Conservation (phyloP, 2,113 vertebrate species). For the Mirounga angustirostris region DNA sequence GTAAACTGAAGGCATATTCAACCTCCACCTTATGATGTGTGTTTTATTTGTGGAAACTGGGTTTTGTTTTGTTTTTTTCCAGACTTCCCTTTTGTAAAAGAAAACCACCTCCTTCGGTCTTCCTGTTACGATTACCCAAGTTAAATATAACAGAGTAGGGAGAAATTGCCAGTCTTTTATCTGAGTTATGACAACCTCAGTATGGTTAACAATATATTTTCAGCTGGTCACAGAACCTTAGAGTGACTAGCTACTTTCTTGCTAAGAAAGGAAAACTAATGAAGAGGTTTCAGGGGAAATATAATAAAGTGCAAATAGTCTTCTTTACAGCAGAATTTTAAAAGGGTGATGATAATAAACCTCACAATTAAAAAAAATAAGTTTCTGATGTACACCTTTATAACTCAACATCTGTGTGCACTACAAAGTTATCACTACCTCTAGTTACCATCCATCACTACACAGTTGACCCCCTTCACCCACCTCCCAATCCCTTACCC, state of each 20-base stretch:
- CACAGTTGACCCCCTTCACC: neutral
- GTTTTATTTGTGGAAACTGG: neutral
- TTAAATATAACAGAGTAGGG: neutral
- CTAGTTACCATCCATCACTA: neutral
- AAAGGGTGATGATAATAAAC: neutral
- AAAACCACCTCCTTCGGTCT: neutral
- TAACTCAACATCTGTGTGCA: neutral
- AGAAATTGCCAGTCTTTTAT: neutral
- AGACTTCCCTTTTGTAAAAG: slow-evolving; percentile 17
- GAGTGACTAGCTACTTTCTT: neutral
- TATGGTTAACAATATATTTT: neutral
- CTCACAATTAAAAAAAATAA: neutral
- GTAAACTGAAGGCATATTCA: neutral
- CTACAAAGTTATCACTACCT: neutral
- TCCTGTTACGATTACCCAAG: neutral
- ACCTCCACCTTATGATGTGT: neutral
- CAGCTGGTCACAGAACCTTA: neutral
- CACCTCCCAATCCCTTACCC: neutral
- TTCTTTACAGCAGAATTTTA: neutral
- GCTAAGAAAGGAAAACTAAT: neutral
- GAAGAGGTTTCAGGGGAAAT: neutral
- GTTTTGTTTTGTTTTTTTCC: neutral
- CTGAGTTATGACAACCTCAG: neutral
- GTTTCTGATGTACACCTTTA: neutral
- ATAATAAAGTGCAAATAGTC: neutral